Base-by-base conservation (phyloP, 2,888 invertebrate genomes). In the Agrotis puta region DNA sequence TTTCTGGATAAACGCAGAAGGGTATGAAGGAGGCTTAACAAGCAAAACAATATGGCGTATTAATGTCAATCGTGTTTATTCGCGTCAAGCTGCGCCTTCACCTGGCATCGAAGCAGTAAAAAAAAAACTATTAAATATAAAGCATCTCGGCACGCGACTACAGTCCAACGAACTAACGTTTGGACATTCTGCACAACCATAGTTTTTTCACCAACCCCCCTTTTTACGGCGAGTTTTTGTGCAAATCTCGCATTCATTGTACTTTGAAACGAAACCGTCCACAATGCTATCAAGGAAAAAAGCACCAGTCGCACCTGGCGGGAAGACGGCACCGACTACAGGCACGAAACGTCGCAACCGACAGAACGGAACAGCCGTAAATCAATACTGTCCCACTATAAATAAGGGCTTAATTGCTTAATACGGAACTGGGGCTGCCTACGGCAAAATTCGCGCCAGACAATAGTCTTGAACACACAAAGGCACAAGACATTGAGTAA, bases 221-320 rank as follows among this genome's bases (percentile, higher is more conserved):
- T 90, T 91, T 91, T 91, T 90, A 90, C 88, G 87, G 89, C 89
- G 90, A 87, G 93, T 95, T 95, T 95, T 95, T 95, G 94, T 94
- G 95, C 94, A 93, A 95, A 95, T 94, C 94, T 94, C 92, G 92
- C 92, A 92, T 90, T 91, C 87, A 94, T 95, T 95, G 95, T 94
- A 88, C 78, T 87, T 75, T 57, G 81, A 91, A 92, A 92, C 89
- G 92, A 92, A 93, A 92, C 91, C 91, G 91, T 88, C 88, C 85
- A 92, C 92, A 92, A 93, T 90, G 91, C 89, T 88, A 88, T 87
- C 87, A 88, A 90, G 88, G 89, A 92, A 91, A 89, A 90, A 91
- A 85, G 65, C 79, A 84, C 85, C 78, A 87, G 81, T 89, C 91
- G 90, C 95, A 95, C 95, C 95, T 95, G 95, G 95, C 93, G 88